phyloP scores from a whole-genome alignment of 2,888 invertebrate genomes.

The Stenolophus ochropezus region DNA sequence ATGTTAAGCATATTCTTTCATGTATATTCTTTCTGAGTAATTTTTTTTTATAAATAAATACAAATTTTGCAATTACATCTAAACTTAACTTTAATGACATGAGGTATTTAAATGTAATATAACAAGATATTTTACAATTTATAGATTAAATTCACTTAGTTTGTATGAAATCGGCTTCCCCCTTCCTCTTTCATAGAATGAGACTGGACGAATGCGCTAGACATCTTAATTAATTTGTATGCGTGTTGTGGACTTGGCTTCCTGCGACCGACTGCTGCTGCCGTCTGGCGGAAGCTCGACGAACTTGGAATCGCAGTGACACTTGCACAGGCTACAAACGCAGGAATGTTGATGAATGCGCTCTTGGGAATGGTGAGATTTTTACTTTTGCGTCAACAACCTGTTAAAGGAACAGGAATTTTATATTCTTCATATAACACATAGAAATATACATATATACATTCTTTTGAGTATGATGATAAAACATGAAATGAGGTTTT shows the following conservation, averaged over 20 bases:
- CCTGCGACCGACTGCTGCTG: background rate
- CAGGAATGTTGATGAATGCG: constrained; percentile 36
- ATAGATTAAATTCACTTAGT: background rate
- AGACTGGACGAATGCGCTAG: background rate
- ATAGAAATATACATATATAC: no score
- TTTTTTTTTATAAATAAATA: no score
- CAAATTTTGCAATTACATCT: no score
- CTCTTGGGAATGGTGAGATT: background rate
- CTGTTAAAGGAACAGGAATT: constrained; percentile 13
- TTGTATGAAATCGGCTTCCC: background rate
- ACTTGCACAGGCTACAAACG: background rate
- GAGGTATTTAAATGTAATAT: no score
- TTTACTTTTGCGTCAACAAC: constrained; percentile 23
- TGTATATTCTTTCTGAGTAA: no score
- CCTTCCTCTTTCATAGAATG: background rate
- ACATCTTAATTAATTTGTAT: constrained; percentile 47
- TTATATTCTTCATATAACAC: no score
- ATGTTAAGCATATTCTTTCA: no score
- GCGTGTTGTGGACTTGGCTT: background rate
- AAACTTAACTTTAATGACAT: no score
- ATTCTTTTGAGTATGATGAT: no score
- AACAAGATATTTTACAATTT: no score
- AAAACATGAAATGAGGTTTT: no score
- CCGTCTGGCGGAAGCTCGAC: background rate
- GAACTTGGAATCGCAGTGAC: background rate